Evolutionary conservation across 2,888 invertebrate species (phyloP), one percentile per base, ranked within the genome.

Genomic region (Caenorhabditis sp.): DNA sequence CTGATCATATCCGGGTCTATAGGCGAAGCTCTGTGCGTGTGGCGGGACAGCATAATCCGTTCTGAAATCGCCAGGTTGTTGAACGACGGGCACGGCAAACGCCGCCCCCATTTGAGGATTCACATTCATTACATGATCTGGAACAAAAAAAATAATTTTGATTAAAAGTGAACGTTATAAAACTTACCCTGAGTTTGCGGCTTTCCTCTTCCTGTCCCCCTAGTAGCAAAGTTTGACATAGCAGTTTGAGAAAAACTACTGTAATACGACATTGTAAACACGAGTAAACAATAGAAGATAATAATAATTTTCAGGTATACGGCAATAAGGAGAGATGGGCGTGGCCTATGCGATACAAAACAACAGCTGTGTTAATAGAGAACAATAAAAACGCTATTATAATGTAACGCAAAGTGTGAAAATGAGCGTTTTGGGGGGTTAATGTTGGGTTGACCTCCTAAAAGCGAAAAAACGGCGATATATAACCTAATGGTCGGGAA

Each of bases 121-220:
- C 17, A 36, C 27, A 58, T 21, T 21, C 5, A 36, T 58, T 27
- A 31, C 71, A 67, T 72, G 72, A 12, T 72, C 72, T 72, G 43
- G 14, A 67, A 58, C 43, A 31, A 37, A 66, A 37, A 60, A 57
- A 64, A n/a, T 36, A 65, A 14, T 26, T 8, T 10, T 14, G 8
- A 19, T 14, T 1, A n/a, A 26, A 50, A 27, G 53, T 3, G 24
- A 49, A 27, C 26, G 3, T 27, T 17, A 43, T 31, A n/a, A n/a
- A 59, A n/a, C 43, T 10, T 55, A 73, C 73, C 68, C 58, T 43
- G 62, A 55, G 55, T 61, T n/a, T 69, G 63, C 21, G 66, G 69
- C 63, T 74, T 74, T 54, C 69, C 74, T 66, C 74, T 74, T 27
- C 65, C 65, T 60, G 49, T 58, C 66, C 69, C 74, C 69, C 74